Evolutionary conservation across 1,140 invertebrate genomes (phyloP), one percentile per base, ranked within the genome.

Genomic region (Drosophila malerkotliana): DNA sequence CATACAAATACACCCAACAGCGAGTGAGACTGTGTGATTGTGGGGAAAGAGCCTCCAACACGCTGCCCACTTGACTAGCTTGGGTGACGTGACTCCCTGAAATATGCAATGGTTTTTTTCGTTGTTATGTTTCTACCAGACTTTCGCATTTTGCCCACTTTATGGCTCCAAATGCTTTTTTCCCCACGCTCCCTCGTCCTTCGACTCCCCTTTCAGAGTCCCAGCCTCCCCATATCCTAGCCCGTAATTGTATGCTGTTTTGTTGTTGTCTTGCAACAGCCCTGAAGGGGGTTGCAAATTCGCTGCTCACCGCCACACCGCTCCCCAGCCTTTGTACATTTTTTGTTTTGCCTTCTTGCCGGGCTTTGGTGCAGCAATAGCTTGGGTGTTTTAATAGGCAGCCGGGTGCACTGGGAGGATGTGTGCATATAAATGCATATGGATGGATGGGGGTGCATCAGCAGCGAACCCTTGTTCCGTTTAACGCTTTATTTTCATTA

Each of bases 401-500:
- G 62, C 66, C 45, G 60, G 66, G 57, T 56, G 47, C 30, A 18
- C 15, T 47, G 44, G 45, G 32, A 14, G 59, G 59, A 47, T 47
- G 44, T 47, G 44, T 47, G 44, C 44, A 47, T 24, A 21, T 47
- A 21, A 10, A 21, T 10, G 55, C 32, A 56, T 37, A 39, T 57
- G 30, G 28, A 28, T 37, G 41, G 3, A 18, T 1, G 7, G 6
- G 26, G 41, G 41, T 41, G 48, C 28, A 24, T 45, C 14, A 39
- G 45, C 54, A 47, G 57, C 28, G n/a, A 52, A 52, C 60, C 48
- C 61, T 52, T 21, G 64, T 63, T 47, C 18, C 48, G 63, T 72
- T 82, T 82, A 83, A 64, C 55, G 52, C 67, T 76, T 66, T 72
- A 80, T 80, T 81, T 81, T 88, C 79, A 87, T 88, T 87, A 87